Conservation (phyloP, 2,888 invertebrate species). For the Cheilosia soror region DNA sequence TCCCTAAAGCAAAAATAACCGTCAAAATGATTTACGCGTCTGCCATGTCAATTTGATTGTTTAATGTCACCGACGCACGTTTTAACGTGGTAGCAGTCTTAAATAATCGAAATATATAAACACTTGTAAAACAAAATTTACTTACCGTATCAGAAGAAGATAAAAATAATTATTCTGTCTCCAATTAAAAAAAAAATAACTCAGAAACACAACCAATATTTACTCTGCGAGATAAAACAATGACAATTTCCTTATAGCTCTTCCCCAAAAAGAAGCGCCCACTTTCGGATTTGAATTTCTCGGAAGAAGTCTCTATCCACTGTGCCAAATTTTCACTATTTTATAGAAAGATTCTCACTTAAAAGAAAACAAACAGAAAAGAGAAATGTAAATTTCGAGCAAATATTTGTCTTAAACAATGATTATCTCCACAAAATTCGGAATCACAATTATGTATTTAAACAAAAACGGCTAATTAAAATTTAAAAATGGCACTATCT, state of each 20-base stretch:
- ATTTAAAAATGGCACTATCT: not conserved
- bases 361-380: too few species aligned
- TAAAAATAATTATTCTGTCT: not conserved
- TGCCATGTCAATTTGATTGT: not conserved
- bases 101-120: not conserved
- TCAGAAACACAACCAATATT: not conserved
- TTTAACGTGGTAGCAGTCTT: not conserved
- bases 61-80: not conserved
- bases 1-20: not conserved
- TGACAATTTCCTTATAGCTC: not conserved
- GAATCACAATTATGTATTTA: not conserved
- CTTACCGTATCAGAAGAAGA: slow-evolving; percentile 6
- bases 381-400: not conserved
- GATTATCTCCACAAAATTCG: not conserved
- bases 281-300: not conserved
- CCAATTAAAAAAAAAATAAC: not conserved
- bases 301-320: not conserved
- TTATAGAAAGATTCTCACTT: not conserved
- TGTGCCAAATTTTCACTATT: not conserved
- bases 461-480: not conserved
- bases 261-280: too few species aligned
- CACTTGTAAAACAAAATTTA: not conserved
- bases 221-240: not conserved
- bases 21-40: not conserved
- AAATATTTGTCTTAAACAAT: not conserved